Evolutionary conservation across 2,797 vertebrate genomes (phyloP), one percentile per base, ranked within the genome.

Genomic region (Galagoides demidoff): DNA sequence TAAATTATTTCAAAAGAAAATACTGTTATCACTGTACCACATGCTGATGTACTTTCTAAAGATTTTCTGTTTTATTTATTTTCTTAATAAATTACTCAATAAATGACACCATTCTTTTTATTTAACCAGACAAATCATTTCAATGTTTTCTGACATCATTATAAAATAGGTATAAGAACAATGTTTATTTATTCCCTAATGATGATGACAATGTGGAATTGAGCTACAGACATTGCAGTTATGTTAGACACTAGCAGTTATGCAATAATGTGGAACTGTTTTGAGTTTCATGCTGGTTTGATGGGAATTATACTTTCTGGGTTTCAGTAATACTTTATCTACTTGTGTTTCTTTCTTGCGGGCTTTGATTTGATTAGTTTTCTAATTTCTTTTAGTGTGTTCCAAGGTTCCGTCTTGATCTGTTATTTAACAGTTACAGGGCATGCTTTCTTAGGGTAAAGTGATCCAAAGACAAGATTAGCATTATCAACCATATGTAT

Each of bases 251-350:
- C 45, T 5, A 97, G 59, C 93, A 97, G 86, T 95, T 95, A 92
- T 70, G 81, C 29, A 98, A 97, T 94, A 85, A 90, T 96, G 76
- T 85, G 94, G 94, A 98, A 97, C 94, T 96, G 93, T 97, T 98
- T 90, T 95, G 95, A 97, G 95, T 98, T 98, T 98, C 94, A 97
- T 93, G 85, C 92, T 98, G 95, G 95, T 97, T 98, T 97, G 93
- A 97, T 92, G 95, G 95, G 95, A 98, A 97, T 96, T 96, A 96
- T 12, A 97, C 74, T 89, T 96, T 79, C 34, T 97, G 92, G 93
- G 87, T 98, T 98, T 97, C 77, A 79, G 94, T 97, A 97, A 95
- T 85, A 85, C 94, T 94, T 96, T 83, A 25, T 95, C 57, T 90
- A 49, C 57, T 93, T 74, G 76, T 29, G 29, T 83, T 25, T 95